Conservation (phyloP, 2,888 invertebrate species). For the Tortrix viridana region DNA sequence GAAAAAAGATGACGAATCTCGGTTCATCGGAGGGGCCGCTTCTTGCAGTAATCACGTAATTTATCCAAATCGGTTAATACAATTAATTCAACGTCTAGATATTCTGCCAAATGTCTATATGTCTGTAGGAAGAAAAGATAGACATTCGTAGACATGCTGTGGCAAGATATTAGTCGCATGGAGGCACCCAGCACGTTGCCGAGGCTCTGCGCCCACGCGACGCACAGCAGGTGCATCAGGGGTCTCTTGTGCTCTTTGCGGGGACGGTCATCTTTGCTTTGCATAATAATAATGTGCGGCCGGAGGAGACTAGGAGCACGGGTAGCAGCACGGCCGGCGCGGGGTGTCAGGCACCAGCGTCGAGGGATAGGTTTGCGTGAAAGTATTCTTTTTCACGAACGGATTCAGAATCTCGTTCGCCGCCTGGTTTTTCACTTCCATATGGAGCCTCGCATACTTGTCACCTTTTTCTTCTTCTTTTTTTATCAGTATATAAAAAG, state of each 20-base stretch:
- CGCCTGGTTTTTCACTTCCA: slow-evolving; percentile 68
- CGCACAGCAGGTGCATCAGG: slow-evolving; percentile 53
- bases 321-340: slow-evolving; percentile 65
- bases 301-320: slow-evolving; percentile 55
- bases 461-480: slow-evolving; percentile 80
- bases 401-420: slow-evolving; percentile 61
- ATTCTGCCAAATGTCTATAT: slow-evolving; percentile 53
- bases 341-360: slow-evolving; percentile 69
- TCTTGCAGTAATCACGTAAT: slow-evolving; percentile 6
- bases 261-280: slow-evolving; percentile 41
- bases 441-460: slow-evolving; percentile 66
- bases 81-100: slow-evolving; percentile 50
- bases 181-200: slow-evolving; percentile 56
- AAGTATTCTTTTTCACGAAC: slow-evolving; percentile 62
- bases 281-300: slow-evolving; percentile 43
- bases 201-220: slow-evolving; percentile 57
- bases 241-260: slow-evolving; percentile 48
- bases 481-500: slow-evolving; percentile 66
- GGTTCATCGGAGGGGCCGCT: not conserved
- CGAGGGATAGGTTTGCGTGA: slow-evolving; percentile 73
- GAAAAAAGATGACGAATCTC: not conserved
- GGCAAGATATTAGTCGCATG: slow-evolving; percentile 56
- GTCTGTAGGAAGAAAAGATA: slow-evolving; percentile 63
- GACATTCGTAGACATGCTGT: slow-evolving; percentile 61
- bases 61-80: slow-evolving; percentile 37